A percentile compares a stretch with the other conserved stretches of the same genome.
phyloP scores from a whole-genome alignment of 2,113 vertebrate genomes.

The Suncus etruscus region DNA sequence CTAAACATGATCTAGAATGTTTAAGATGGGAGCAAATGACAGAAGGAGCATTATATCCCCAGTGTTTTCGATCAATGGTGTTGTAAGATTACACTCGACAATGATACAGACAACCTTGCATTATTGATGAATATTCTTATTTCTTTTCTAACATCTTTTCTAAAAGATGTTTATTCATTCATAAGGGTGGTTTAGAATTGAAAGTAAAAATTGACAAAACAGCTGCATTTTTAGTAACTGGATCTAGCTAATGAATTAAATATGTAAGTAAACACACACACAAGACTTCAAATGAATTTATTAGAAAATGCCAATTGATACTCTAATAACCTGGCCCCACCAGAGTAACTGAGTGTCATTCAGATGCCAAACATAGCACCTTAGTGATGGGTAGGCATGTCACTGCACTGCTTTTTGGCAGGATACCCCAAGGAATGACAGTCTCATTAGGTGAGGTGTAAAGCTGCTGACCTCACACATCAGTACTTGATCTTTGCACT shows the following conservation, averaged over 20 bases:
- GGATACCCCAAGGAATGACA: conserved; percentile 86
- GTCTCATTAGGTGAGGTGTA: conserved; percentile 87
- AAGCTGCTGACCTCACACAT: conserved; percentile 88
- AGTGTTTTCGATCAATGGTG: conserved; percentile 76
- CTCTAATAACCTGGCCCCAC: conserved; percentile 84
- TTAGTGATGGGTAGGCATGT: conserved; percentile 86
- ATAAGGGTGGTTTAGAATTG: conserved; percentile 80
- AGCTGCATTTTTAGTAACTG: conserved; percentile 70
- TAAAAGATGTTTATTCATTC: conserved; percentile 85
- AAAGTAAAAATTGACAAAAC: conserved; percentile 77
- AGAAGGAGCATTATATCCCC: conserved; percentile 84
- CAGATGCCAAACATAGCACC: conserved; percentile 87
- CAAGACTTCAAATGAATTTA: conserved; percentile 75
- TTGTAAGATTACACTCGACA: conserved; percentile 75
- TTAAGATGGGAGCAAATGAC: conserved; percentile 70
- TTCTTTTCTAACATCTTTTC: conserved; percentile 37
- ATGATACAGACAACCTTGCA: conserved; percentile 80
- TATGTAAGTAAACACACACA: conserved; percentile 44
- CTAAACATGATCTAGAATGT: conserved; percentile 70
- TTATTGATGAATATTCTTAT: conserved; percentile 87
- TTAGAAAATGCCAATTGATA: conserved; percentile 86
- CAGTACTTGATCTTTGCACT: conserved; percentile 88
- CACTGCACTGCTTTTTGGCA: conserved; percentile 82
- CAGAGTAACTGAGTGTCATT: conserved; percentile 82
- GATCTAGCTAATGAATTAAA: conserved; percentile 64